Conservation (phyloP, 2,113 vertebrate species). For the Forbesichthys agassizii region DNA sequence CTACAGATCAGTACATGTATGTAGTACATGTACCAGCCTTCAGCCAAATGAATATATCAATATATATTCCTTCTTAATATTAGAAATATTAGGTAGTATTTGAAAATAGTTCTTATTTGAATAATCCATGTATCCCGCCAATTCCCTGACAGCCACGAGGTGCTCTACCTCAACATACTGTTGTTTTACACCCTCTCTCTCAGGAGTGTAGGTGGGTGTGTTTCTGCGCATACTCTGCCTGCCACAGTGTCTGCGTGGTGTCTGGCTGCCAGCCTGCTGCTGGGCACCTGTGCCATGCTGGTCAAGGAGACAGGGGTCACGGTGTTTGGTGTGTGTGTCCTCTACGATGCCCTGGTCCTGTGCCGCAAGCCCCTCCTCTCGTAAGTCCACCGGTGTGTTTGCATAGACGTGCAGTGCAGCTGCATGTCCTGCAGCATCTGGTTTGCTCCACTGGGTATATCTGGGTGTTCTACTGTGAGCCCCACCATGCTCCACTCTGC, state of each 20-base stretch:
- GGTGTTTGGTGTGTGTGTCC: slow-evolving; percentile 91
- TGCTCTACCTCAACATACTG: background rate
- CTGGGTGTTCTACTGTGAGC: no score
- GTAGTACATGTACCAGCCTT: no score
- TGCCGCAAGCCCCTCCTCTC: slow-evolving; percentile 76
- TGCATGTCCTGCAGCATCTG: no score
- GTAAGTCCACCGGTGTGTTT: slow-evolving; percentile 74
- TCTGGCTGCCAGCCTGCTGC: slow-evolving; percentile 83
- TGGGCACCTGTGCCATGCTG: slow-evolving; percentile 96
- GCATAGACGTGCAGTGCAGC: no score
- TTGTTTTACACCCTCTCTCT: slow-evolving; percentile 6
- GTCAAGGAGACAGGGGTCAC: slow-evolving; percentile 97
- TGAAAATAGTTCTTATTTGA: no score
- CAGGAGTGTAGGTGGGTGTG: slow-evolving; percentile 84
- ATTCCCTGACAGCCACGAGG: no score
- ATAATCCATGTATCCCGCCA: no score
- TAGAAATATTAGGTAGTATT: no score
- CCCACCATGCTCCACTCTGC: no score
- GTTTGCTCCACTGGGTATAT: no score
- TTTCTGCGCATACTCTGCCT: slow-evolving; percentile 76
- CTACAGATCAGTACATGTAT: background rate
- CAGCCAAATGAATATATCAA: no score
- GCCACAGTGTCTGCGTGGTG: slow-evolving; percentile 79
- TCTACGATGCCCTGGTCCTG: slow-evolving; percentile 89
- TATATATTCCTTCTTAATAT: no score